Conservation (phyloP, 2,888 invertebrate genomes). For the Tenodera sinensis region DNA sequence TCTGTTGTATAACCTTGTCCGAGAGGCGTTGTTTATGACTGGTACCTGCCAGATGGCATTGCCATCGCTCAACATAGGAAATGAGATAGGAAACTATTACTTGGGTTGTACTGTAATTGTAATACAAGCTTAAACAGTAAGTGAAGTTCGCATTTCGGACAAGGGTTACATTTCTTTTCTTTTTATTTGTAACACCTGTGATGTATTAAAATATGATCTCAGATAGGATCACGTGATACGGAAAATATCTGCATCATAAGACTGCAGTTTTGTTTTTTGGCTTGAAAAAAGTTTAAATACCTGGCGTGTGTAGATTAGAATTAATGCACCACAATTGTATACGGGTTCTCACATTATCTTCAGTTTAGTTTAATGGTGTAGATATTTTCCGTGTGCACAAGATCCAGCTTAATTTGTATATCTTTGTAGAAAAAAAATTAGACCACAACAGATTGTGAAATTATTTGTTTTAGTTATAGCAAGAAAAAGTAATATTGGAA, state of each 20-base stretch:
- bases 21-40: background rate
- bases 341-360: background rate
- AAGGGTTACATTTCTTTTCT: background rate
- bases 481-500: conserved; percentile 6
- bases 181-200: conserved; percentile 56
- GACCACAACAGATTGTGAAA: background rate
- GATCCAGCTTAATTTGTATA: background rate
- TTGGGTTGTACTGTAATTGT: too few relatives aligned
- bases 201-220: conserved; percentile 65
- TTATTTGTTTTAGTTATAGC: conserved; percentile 10
- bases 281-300: background rate
- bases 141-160: background rate
- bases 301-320: background rate
- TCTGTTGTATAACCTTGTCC: background rate
- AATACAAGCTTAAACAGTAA: too few relatives aligned
- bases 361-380: background rate
- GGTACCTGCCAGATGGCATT: background rate
- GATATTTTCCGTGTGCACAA: background rate
- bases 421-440: conserved; percentile 15
- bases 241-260: background rate
- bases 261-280: background rate
- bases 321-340: background rate
- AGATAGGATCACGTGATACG: conserved; percentile 34
- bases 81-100: too few relatives aligned
- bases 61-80: background rate